A percentile compares a stretch with the other conserved stretches of the same genome.
Evolutionary conservation across 2,888 invertebrate genomes (phyloP).

Genomic region (Allygus modestus): DNA sequence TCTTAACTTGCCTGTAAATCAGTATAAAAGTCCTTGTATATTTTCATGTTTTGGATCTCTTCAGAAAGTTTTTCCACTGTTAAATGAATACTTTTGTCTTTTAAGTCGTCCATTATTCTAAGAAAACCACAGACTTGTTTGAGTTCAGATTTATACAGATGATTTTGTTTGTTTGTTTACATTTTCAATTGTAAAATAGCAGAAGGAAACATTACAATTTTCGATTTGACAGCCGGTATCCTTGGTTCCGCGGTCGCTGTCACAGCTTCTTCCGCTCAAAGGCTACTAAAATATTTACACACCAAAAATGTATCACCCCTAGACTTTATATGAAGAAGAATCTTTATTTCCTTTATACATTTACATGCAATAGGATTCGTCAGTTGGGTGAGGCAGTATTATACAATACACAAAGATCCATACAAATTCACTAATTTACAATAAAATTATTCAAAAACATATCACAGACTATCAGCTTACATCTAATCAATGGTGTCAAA

Average conservation of each 20-base stretch:
- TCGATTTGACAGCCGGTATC: background rate
- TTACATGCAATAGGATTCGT: too few relatives aligned
- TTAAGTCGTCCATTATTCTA: slow-evolving; percentile 76
- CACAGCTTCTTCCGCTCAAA: too few relatives aligned
- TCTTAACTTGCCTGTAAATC: slow-evolving; percentile 83
- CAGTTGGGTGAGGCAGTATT: too few relatives aligned
- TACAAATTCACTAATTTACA: too few relatives aligned
- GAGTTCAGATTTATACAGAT: background rate
- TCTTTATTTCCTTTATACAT: too few relatives aligned
- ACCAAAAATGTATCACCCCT: too few relatives aligned
- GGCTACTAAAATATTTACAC: too few relatives aligned
- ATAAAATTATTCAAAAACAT: too few relatives aligned
- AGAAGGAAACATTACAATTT: background rate
- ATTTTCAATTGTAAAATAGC: background rate
- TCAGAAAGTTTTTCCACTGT: slow-evolving; percentile 88
- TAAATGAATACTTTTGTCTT: slow-evolving; percentile 83
- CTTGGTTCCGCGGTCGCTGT: background rate
- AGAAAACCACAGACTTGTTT: background rate
- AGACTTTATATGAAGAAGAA: too few relatives aligned
- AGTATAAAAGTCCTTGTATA: slow-evolving; percentile 86
- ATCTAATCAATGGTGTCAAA: too few relatives aligned
- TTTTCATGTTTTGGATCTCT: slow-evolving; percentile 86
- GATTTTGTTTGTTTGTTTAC: slow-evolving; percentile 12
- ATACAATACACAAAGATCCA: too few relatives aligned
- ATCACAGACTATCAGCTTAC: too few relatives aligned